Percentiles rank a stretch among this genome's conserved stretches.
Evolutionary conservation across 2,113 vertebrate species (phyloP).

Genomic region (Sminthopsis crassicaudata): DNA sequence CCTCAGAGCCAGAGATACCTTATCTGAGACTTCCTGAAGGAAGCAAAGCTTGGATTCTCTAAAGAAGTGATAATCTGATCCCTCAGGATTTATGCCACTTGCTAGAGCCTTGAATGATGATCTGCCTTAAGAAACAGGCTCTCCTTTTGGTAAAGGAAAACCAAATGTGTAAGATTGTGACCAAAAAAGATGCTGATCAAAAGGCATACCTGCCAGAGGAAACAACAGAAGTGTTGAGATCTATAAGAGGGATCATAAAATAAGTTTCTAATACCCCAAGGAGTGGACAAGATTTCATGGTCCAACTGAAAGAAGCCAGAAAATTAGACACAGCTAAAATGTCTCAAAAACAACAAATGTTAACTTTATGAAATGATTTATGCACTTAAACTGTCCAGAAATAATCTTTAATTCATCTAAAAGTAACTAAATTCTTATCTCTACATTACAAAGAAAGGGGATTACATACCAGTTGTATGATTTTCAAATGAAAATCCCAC

Average conservation of each 20-base stretch:
- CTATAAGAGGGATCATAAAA: slow-evolving; percentile 92
- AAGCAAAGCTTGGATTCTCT: slow-evolving; percentile 92
- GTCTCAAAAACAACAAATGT: background rate
- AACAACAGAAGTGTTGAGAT: slow-evolving; percentile 95
- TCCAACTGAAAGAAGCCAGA: slow-evolving; percentile 99
- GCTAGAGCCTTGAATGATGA: slow-evolving; percentile 90
- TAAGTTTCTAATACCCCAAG: slow-evolving; percentile 96
- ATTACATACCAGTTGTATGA: background rate
- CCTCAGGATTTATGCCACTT: slow-evolving; percentile 98
- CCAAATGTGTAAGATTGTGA: slow-evolving; percentile 91
- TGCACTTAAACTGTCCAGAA: slow-evolving; percentile 47
- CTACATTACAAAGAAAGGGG: background rate
- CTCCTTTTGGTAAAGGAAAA: slow-evolving; percentile 90
- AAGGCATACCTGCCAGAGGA: slow-evolving; percentile 92
- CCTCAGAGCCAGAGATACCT: background rate
- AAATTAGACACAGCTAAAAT: background rate
- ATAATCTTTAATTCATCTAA: slow-evolving; percentile 40
- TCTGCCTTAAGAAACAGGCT: slow-evolving; percentile 95
- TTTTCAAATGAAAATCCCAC: background rate
- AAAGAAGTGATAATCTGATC: slow-evolving; percentile 93
- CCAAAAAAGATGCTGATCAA: slow-evolving; percentile 92
- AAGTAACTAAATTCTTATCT: background rate
- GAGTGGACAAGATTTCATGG: slow-evolving; percentile 96
- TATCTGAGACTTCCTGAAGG: slow-evolving; percentile 89
- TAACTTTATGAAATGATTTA: slow-evolving; percentile 63